phyloP scores from a whole-genome alignment of 1,140 invertebrate species.

The Neomicropteryx cornuta region DNA sequence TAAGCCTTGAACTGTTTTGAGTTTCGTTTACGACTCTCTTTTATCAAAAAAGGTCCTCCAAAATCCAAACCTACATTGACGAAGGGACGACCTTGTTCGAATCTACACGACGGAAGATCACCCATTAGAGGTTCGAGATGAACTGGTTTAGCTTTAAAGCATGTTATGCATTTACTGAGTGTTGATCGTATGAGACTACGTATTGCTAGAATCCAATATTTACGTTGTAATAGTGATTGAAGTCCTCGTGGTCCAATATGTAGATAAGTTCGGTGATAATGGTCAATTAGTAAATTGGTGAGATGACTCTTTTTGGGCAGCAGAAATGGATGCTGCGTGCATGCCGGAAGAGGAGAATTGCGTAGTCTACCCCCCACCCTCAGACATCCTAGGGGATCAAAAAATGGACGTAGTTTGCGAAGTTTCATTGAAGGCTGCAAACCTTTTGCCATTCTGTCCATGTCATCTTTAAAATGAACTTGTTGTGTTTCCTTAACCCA shows the following conservation, averaged over 20 bases:
- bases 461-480: no score
- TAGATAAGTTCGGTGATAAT: slow-evolving; percentile 13
- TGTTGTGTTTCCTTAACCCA: no score
- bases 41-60: slow-evolving; percentile 11
- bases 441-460: no score
- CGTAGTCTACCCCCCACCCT: slow-evolving; percentile 16
- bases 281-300: slow-evolving; percentile 12
- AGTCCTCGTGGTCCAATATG: slow-evolving; percentile 13
- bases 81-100: slow-evolving; percentile 4
- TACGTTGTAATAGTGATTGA: slow-evolving; percentile 11
- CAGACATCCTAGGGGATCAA: slow-evolving; percentile 10
- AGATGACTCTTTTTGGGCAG: slow-evolving; percentile 12
- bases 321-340: slow-evolving; percentile 12
- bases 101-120: slow-evolving; percentile 6
- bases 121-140: slow-evolving; percentile 7
- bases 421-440: no score
- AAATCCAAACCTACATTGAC: slow-evolving; percentile 9
- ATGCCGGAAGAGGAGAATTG: slow-evolving; percentile 7
- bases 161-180: slow-evolving; percentile 2
- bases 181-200: slow-evolving; percentile 8
- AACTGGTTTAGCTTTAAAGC: slow-evolving; percentile 1
- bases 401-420: slow-evolving; percentile 9
- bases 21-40: slow-evolving; percentile 3
- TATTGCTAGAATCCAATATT: slow-evolving; percentile 13
- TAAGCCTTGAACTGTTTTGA: slow-evolving; percentile 7